A percentile compares a stretch with the other conserved stretches of the same genome.
Evolutionary conservation across 2,888 invertebrate species (phyloP).

Genomic region (Diaphora mendica): DNA sequence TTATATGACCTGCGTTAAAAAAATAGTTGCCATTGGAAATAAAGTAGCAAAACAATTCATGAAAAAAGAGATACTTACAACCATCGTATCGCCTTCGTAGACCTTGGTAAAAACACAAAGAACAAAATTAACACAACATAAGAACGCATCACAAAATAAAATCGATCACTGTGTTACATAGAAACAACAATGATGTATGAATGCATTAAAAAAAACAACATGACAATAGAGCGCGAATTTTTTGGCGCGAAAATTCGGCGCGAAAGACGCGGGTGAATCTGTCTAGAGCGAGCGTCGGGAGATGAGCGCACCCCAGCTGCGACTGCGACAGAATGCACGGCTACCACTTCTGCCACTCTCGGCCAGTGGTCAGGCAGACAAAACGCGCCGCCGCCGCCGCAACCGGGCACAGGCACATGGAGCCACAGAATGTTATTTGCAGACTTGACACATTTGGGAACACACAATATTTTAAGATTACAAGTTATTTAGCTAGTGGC

Average conservation of each 20-base stretch:
- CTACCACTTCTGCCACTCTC: slow-evolving; percentile 61
- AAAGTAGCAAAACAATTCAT: not conserved
- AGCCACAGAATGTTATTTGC: slow-evolving; percentile 49
- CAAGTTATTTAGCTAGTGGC: not conserved
- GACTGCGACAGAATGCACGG: slow-evolving; percentile 72
- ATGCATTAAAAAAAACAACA: slow-evolving; percentile 23
- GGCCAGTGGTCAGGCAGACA: slow-evolving; percentile 77
- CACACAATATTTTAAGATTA: not conserved
- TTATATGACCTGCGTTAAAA: not conserved
- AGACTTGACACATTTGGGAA: slow-evolving; percentile 23
- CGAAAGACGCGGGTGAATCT: slow-evolving; percentile 38
- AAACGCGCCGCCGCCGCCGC: slow-evolving; percentile 64
- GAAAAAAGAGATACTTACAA: slow-evolving; percentile 72
- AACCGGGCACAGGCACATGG: slow-evolving; percentile 30
- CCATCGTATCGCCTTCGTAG: slow-evolving; percentile 82
- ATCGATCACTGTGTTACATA: slow-evolving; percentile 45
- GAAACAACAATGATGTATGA: slow-evolving; percentile 29
- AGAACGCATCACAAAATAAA: slow-evolving; percentile 78
- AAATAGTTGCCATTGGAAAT: not conserved
- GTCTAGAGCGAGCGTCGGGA: slow-evolving; percentile 52
- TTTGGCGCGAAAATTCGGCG: slow-evolving; percentile 76
- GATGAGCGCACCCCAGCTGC: slow-evolving; percentile 64
- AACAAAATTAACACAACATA: slow-evolving; percentile 80
- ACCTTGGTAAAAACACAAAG: slow-evolving; percentile 81
- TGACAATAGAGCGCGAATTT: slow-evolving; percentile 55